Evolutionary conservation across 53 echinoderm and acorn worm species (phyloP).

Genomic region (Echinarachnius parma): DNA sequence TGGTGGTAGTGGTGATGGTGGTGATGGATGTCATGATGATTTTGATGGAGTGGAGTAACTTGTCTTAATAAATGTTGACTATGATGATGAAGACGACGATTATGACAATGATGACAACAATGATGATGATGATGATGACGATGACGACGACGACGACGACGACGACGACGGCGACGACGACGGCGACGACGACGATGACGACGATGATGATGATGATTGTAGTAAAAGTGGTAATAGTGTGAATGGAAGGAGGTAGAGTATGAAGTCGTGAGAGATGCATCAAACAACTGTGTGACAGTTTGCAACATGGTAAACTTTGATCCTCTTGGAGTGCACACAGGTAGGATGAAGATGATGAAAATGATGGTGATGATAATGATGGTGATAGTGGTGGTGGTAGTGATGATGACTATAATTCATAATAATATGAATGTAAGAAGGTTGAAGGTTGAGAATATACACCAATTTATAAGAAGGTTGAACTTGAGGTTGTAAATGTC

Average conservation of each 20-base stretch:
- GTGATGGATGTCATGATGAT: neutral
- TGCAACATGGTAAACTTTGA: constrained; percentile 99
- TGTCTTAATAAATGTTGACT: neutral
- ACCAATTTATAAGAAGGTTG: too few species aligned
- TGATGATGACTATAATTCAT: too few species aligned
- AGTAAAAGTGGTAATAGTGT: neutral
- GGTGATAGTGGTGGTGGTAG: neutral
- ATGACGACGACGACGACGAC: neutral
- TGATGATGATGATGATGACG: neutral
- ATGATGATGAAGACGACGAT: neutral
- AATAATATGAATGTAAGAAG: too few species aligned
- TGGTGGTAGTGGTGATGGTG: neutral
- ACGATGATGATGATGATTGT: neutral
- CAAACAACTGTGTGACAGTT: constrained; percentile 90
- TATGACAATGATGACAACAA: neutral
- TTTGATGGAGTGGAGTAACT: too few species aligned
- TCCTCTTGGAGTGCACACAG: constrained; percentile 94
- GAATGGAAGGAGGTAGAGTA: constrained; percentile 24
- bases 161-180: neutral
- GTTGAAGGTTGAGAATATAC: too few species aligned
- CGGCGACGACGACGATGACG: neutral
- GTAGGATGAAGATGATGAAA: constrained; percentile 32
- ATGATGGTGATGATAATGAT: neutral
- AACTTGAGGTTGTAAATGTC: too few species aligned
- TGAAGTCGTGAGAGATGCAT: constrained; percentile 88